A percentile compares a stretch with the other conserved stretches of the same genome.
phyloP scores from a whole-genome alignment of 2,888 invertebrate species.

The Synanthedon formicaeformis region DNA sequence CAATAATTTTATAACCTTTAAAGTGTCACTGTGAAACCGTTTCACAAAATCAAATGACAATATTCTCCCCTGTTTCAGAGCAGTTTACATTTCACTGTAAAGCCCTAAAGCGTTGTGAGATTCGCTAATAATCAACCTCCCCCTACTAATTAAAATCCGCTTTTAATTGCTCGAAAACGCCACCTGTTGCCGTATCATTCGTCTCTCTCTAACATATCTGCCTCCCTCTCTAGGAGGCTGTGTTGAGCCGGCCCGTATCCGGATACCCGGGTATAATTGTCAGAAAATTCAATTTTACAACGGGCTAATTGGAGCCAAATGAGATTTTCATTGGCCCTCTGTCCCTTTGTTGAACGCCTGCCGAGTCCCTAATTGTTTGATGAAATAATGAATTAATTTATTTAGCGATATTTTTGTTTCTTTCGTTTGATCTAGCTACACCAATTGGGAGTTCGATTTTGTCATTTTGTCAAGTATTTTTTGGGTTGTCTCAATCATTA shows the following conservation, averaged over 20 bases:
- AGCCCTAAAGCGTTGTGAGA: conserved; percentile 48
- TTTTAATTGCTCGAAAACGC: conserved; percentile 65
- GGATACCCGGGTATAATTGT: conserved; percentile 60
- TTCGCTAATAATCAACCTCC: conserved; percentile 64
- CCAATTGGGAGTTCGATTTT: conserved; percentile 9
- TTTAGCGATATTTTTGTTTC: conserved; percentile 22
- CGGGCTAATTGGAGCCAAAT: conserved; percentile 60
- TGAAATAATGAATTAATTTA: conserved; percentile 49
- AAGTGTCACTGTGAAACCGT: no score
- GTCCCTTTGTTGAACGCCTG: conserved; percentile 46
- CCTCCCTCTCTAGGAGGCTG: conserved; percentile 44
- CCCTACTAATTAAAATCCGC: conserved; percentile 66
- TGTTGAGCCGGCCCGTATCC: conserved; percentile 54
- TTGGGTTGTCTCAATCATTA: neutral
- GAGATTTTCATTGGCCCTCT: conserved; percentile 52
- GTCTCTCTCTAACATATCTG: conserved; percentile 17
- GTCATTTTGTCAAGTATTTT: neutral
- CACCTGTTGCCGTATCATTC: conserved; percentile 58
- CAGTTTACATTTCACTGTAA: conserved; percentile 55
- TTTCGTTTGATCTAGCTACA: conserved; percentile 7
- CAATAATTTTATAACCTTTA: no score
- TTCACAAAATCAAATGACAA: neutral
- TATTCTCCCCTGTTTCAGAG: conserved; percentile 33
- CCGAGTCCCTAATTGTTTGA: conserved; percentile 47
- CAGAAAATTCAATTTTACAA: conserved; percentile 61